phyloP scores from a whole-genome alignment of 1,140 invertebrate species.

The Eueides isabella region DNA sequence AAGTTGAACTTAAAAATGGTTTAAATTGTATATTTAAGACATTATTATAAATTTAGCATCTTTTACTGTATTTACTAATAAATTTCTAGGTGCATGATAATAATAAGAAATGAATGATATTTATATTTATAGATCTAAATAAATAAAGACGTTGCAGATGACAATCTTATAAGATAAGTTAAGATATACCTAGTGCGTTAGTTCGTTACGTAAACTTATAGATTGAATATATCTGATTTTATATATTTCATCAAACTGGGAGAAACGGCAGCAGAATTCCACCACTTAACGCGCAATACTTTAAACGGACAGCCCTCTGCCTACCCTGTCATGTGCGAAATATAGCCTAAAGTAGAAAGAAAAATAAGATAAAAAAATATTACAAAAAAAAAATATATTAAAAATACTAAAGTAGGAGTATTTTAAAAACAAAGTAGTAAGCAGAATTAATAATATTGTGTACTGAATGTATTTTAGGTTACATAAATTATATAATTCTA shows the following conservation, averaged over 20 bases:
- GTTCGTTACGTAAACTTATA: too few species aligned
- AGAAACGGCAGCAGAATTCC: too few species aligned
- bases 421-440: too few species aligned
- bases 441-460: too few species aligned
- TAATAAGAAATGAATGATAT: not conserved
- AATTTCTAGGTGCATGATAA: not conserved
- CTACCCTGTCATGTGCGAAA: too few species aligned
- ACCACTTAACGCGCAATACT: too few species aligned
- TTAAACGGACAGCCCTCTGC: too few species aligned
- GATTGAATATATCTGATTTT: not conserved
- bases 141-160: not conserved
- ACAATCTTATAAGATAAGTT: not conserved
- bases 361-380: too few species aligned
- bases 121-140: not conserved
- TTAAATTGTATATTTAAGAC: not conserved
- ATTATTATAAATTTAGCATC: not conserved
- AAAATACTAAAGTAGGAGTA: too few species aligned
- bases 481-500: conserved; percentile 4
- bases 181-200: not conserved
- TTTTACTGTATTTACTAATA: not conserved
- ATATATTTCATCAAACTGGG: too few species aligned
- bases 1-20: not conserved
- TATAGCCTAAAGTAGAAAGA: too few species aligned
- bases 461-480: not conserved
- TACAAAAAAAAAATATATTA: too few species aligned